A percentile compares a stretch with the other conserved stretches of the same genome.
Conservation (phyloP, 2,888 invertebrate species). For the Pilophorus perplexus region DNA sequence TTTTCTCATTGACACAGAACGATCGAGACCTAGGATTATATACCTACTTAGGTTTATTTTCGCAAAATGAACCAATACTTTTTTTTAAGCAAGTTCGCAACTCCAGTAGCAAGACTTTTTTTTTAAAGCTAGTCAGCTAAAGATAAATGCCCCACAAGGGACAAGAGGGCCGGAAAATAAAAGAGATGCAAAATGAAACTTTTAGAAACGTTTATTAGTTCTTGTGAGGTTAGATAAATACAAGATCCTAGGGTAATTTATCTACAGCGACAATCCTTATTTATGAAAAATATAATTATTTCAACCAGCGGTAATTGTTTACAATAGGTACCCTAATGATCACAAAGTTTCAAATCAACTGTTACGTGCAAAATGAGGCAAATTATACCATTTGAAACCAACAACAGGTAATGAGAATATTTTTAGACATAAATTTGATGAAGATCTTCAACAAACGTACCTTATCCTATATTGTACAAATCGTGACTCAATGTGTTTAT, state of each 20-base stretch:
- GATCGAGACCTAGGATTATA: too few species aligned
- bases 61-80: too few species aligned
- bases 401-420: conserved; percentile 18
- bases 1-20: too few species aligned
- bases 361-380: conserved; percentile 18
- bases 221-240: conserved; percentile 28
- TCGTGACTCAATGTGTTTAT: conserved; percentile 36
- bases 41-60: too few species aligned
- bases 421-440: conserved; percentile 3
- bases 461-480: conserved; percentile 35
- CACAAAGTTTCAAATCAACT: conserved; percentile 1
- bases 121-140: too few species aligned
- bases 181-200: not conserved
- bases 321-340: conserved; percentile 14
- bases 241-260: conserved; percentile 25
- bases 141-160: too few species aligned
- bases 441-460: conserved; percentile 25
- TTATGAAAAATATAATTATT: conserved; percentile 40
- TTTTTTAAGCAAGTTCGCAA: too few species aligned
- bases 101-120: too few species aligned
- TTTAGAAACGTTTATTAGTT: conserved; percentile 22
- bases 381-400: not conserved
- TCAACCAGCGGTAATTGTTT: conserved; percentile 32
- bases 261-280: conserved; percentile 36
- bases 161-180: too few species aligned